Base-by-base conservation (phyloP, 1,140 invertebrate species). In the Episyrphus balteatus region DNA sequence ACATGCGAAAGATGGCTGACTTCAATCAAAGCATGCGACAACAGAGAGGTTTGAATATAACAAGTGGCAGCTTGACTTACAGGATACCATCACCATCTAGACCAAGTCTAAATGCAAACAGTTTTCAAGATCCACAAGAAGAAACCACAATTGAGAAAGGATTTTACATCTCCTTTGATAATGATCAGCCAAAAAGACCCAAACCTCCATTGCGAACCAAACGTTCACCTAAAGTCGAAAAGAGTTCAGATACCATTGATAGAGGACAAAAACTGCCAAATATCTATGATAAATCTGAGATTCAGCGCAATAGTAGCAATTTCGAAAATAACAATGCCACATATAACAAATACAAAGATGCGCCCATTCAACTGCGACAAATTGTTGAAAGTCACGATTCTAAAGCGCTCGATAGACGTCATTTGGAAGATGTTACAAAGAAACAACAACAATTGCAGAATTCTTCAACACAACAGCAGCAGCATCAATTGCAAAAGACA, bases 161-260 rank as follows among this genome's bases (percentile, higher is more conserved):
- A n/a, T 96, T 96, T 71, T 93, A 94, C 66, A 92, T 95, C 60
- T 88, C 88, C 18, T 92, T 95, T 64, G 90, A 92, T 61, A 82
- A 86, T 61, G 83, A 88, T 38, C 79, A 79, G 48, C 89, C 90
- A 5, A 91, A 89, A 64, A 76, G 88, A 57, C 85, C 88, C 1
- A 93, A 93, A 71, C 89, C 91, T 1, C 86, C 88, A 26, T 69
- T 92, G 13, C 73, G 86, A 50, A 75, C 77, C 17, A 89, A 88
- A 69, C 77, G 79, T 46, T 87, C 84, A 19, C 84, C 84, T 0
- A 85, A 83, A 56, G 87, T 86, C 67, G 84, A 86, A 57, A 66
- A 71, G 13, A 69, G 67, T 50, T 62, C 70, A 31, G 66, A 66
- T 26, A 66, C 51, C 39, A 59, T 62, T 37, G 62, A 70, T 34